Evolutionary conservation across 1,140 invertebrate species (phyloP).

Genomic region (Cephus cinctus): DNA sequence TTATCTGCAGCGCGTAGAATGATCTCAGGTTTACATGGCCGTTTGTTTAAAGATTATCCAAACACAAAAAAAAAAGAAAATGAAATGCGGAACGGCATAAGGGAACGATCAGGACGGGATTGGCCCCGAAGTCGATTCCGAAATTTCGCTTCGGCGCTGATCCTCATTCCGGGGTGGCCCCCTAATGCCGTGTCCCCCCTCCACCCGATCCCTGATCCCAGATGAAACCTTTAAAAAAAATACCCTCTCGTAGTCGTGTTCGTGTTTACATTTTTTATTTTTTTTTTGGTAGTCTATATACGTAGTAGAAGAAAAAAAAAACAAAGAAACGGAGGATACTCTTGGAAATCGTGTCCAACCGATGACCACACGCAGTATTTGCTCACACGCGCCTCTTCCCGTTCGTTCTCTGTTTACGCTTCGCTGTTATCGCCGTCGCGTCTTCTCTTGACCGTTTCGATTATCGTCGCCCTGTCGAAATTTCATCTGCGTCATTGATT

Average conservation of each 20-base stretch:
- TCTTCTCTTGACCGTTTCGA: constrained; percentile 1
- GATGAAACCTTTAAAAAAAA: constrained; percentile 33
- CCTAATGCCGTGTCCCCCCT: constrained; percentile 2
- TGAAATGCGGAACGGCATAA: too few relatives aligned
- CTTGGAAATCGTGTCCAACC: constrained; percentile 22
- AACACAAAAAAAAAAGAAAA: constrained; percentile 19
- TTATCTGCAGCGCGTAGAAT: constrained; percentile 46
- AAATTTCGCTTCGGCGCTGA: not conserved
- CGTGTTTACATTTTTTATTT: constrained; percentile 38
- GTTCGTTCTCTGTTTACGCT: too few relatives aligned
- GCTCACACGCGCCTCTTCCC: constrained; percentile 9
- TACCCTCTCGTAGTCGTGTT: constrained; percentile 45
- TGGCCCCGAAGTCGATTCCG: not conserved
- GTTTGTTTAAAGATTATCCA: constrained; percentile 16
- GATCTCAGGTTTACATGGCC: constrained; percentile 22
- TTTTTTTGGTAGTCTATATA: constrained; percentile 24
- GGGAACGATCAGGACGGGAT: too few relatives aligned
- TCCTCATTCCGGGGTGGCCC: not conserved
- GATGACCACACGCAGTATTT: constrained; percentile 16
- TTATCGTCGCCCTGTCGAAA: too few relatives aligned
- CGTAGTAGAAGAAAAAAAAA: constrained; percentile 31
- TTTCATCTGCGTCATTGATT: too few relatives aligned
- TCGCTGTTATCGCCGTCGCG: not conserved
- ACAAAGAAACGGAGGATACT: constrained; percentile 18
- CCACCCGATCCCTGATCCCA: constrained; percentile 30